Percentiles rank a stretch among this genome's conserved stretches.
phyloP scores from a whole-genome alignment of 1,140 invertebrate species.

The Akabosia matsudoensis region DNA sequence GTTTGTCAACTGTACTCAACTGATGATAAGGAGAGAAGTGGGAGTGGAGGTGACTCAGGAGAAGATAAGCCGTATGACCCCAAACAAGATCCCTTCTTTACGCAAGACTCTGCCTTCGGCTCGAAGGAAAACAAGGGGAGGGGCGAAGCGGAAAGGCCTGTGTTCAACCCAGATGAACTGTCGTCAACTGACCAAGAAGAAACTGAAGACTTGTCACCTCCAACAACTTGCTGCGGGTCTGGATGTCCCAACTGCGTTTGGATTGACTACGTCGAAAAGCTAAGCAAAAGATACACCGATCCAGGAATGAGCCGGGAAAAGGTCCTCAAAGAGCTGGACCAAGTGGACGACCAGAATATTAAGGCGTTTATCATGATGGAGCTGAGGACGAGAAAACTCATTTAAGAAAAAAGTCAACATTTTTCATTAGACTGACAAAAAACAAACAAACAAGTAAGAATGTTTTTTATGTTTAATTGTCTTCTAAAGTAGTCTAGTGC shows the following conservation, averaged over 20 bases:
- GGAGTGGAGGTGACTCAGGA: neutral
- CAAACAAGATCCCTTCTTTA: neutral
- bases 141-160: constrained; percentile 25
- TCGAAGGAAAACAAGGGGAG: constrained; percentile 29
- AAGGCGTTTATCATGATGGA: constrained; percentile 74
- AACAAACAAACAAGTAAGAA: too few relatives aligned
- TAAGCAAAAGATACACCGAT: constrained; percentile 63
- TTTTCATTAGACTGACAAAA: too few relatives aligned
- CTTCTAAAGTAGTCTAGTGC: too few relatives aligned
- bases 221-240: constrained; percentile 85
- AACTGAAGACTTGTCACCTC: constrained; percentile 49
- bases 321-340: constrained; percentile 68
- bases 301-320: constrained; percentile 57
- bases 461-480: too few relatives aligned
- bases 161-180: constrained; percentile 17
- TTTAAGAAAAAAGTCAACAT: too few relatives aligned
- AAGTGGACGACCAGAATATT: constrained; percentile 76
- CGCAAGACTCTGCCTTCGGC: constrained; percentile 29
- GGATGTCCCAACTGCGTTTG: constrained; percentile 94
- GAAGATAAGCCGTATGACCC: neutral
- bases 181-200: neutral
- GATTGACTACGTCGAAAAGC: constrained; percentile 82
- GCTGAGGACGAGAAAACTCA: constrained; percentile 54
- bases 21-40: neutral
- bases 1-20: too few relatives aligned